phyloP scores from a whole-genome alignment of 2,888 invertebrate species.

The Eustalomyia histrio region DNA sequence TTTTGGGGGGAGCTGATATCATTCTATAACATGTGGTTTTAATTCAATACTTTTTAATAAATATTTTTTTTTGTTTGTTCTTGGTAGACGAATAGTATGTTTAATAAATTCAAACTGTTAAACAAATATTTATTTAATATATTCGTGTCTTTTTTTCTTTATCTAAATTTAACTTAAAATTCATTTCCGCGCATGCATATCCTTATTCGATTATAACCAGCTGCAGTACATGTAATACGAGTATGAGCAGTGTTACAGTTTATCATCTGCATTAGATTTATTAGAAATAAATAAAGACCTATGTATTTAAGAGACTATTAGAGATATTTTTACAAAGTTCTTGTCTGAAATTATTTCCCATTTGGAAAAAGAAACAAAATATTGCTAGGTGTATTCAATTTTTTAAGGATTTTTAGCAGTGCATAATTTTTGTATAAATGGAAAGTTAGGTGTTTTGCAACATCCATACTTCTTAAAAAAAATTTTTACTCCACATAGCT shows the following conservation, averaged over 20 bases:
- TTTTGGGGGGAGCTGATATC: slow-evolving; percentile 11
- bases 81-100: slow-evolving; percentile 20
- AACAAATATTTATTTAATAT: slow-evolving; percentile 27
- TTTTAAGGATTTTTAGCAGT: no score
- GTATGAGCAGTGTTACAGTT: slow-evolving; percentile 45
- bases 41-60: background rate
- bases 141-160: slow-evolving; percentile 4
- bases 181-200: slow-evolving; percentile 58
- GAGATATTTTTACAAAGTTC: no score
- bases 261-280: slow-evolving; percentile 30
- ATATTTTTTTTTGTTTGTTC: slow-evolving; percentile 25
- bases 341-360: no score
- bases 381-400: no score
- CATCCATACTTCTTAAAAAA: no score
- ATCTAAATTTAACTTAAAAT: slow-evolving; percentile 47
- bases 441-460: no score
- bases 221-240: slow-evolving; percentile 57
- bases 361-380: no score
- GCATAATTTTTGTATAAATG: no score
- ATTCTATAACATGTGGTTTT: slow-evolving; percentile 51
- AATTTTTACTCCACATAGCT: no score
- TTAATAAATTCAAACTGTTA: slow-evolving; percentile 18
- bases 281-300: background rate
- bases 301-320: no score
- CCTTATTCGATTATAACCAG: slow-evolving; percentile 40